A percentile compares a stretch with the other conserved stretches of the same genome.
Conservation (phyloP, 2,888 invertebrate species). For the Pachydiplax longipennis region DNA sequence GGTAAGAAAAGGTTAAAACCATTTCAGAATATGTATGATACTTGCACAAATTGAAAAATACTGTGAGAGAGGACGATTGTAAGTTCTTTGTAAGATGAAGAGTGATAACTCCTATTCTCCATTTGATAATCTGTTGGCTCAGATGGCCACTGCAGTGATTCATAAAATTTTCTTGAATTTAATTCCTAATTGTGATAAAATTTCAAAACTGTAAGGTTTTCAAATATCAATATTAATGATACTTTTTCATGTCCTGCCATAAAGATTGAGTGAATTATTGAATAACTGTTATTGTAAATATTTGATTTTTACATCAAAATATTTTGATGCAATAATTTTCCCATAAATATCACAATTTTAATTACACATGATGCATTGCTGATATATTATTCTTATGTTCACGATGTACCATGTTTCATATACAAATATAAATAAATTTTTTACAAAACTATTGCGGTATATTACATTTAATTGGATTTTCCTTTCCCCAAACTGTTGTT, state of each 20-base stretch:
- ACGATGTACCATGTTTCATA: conserved; percentile 4
- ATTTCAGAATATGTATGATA: background rate
- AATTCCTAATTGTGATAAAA: background rate
- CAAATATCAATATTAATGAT: background rate
- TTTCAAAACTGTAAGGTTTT: background rate
- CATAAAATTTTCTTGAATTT: too few species aligned
- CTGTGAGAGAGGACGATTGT: background rate
- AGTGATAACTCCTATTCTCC: too few species aligned
- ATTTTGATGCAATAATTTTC: conserved; percentile 3
- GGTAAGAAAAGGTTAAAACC: background rate
- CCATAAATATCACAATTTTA: conserved; percentile 20
- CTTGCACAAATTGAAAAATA: background rate
- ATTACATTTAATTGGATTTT: background rate
- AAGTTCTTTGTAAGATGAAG: background rate
- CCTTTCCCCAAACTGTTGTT: too few species aligned
- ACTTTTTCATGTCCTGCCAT: background rate
- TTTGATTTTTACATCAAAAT: conserved; percentile 23
- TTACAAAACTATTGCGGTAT: background rate
- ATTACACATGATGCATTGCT: conserved; percentile 2
- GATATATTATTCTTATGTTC: background rate
- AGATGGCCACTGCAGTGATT: too few species aligned
- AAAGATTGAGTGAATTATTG: background rate
- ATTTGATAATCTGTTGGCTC: too few species aligned
- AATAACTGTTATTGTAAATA: background rate
- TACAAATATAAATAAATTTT: conserved; percentile 24